Evolutionary conservation across 2,888 invertebrate genomes (phyloP).

Genomic region (Thera britannica): DNA sequence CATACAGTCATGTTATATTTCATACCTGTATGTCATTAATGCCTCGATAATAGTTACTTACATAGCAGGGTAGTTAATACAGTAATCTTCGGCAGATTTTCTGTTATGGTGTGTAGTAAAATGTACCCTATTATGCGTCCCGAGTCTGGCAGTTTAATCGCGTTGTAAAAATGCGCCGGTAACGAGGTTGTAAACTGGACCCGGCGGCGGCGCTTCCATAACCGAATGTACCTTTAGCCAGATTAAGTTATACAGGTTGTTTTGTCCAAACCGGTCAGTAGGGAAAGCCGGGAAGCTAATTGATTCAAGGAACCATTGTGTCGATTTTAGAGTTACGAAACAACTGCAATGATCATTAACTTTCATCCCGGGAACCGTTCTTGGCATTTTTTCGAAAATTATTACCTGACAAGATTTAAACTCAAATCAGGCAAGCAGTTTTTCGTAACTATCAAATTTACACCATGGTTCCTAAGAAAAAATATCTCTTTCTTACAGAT

Average conservation of each 20-base stretch:
- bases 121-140: slow-evolving; percentile 74
- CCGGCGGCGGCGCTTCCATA: slow-evolving; percentile 50
- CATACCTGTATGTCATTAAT: slow-evolving; percentile 13
- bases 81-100: slow-evolving; percentile 26
- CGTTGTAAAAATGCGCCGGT: slow-evolving; percentile 77
- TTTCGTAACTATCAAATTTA: no score
- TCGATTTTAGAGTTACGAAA: no score
- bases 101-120: slow-evolving; percentile 52
- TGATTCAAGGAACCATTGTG: background rate
- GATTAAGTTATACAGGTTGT: slow-evolving; percentile 1
- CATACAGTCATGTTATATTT: slow-evolving; percentile 11
- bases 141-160: slow-evolving; percentile 73
- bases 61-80: slow-evolving; percentile 15
- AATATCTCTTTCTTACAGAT: no score
- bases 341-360: no score
- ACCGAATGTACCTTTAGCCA: slow-evolving; percentile 44
- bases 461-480: no score
- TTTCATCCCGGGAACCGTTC: no score
- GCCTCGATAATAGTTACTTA: slow-evolving; percentile 9
- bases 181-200: slow-evolving; percentile 76
- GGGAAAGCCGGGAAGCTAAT: background rate
- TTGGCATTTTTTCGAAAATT: no score
- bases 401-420: no score
- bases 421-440: no score
- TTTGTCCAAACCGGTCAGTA: background rate